Percentiles rank a stretch among this genome's conserved stretches.
Evolutionary conservation across 1,140 invertebrate species (phyloP).

Genomic region (Pachypsylla venusta): DNA sequence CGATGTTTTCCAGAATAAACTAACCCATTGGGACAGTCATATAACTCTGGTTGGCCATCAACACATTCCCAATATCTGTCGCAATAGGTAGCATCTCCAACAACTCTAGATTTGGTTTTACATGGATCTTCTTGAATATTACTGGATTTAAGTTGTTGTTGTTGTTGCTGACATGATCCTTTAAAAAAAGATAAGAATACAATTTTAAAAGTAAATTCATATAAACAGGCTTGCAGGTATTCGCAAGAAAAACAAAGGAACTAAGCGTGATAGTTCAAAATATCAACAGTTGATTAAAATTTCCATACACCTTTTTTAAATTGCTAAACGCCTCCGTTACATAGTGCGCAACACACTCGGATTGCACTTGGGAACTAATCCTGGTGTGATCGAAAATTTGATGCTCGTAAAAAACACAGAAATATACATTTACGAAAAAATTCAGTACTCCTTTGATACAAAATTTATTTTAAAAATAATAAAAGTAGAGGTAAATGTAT

Average conservation of each 20-base stretch:
- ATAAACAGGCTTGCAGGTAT: neutral
- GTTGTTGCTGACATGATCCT: constrained; percentile 13
- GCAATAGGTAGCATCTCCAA: constrained; percentile 62
- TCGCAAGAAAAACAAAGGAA: neutral
- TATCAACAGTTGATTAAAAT: neutral
- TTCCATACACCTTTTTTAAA: no score
- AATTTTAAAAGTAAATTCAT: neutral
- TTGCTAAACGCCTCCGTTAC: no score
- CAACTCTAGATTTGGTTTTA: constrained; percentile 36
- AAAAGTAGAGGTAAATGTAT: no score
- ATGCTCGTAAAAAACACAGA: no score
- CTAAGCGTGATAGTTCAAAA: neutral
- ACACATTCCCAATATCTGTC: constrained; percentile 74
- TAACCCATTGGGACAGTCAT: constrained; percentile 78
- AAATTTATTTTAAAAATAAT: no score
- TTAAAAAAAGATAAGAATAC: neutral
- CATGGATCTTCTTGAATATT: constrained; percentile 26
- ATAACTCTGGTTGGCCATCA: constrained; percentile 56
- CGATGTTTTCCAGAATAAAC: constrained; percentile 76
- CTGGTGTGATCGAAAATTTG: no score
- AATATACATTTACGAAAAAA: no score
- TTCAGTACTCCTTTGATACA: no score
- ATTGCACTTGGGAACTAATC: no score
- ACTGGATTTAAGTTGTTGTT: constrained; percentile 17
- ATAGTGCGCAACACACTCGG: no score